phyloP scores from a whole-genome alignment of 2,797 vertebrate species.

The Sebastes elongatus region DNA sequence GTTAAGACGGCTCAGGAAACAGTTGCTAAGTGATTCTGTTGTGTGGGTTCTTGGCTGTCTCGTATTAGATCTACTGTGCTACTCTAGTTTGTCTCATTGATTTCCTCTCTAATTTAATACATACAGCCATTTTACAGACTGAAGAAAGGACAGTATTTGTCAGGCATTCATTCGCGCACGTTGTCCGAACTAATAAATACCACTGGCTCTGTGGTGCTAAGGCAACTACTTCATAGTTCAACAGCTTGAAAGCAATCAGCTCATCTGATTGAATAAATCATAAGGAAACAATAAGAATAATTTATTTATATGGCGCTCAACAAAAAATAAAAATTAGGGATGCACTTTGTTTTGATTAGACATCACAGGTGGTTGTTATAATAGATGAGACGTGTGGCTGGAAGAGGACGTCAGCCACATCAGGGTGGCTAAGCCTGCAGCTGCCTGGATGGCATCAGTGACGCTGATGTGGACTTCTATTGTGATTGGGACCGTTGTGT shows the following conservation, averaged over 20 bases:
- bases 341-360: constrained; percentile 31
- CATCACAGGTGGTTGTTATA: constrained; percentile 19
- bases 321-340: background rate
- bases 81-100: constrained; percentile 24
- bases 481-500: constrained; percentile 7
- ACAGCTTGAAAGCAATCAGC: constrained; percentile 43
- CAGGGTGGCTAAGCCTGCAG: constrained; percentile 42
- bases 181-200: constrained; percentile 34
- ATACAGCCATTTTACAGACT: constrained; percentile 7
- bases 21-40: background rate
- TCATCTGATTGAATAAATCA: constrained; percentile 29
- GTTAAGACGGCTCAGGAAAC: constrained; percentile 25
- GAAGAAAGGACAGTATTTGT: constrained; percentile 9
- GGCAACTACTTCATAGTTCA: constrained; percentile 67
- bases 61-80: constrained; percentile 39
- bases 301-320: constrained; percentile 25
- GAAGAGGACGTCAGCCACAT: constrained; percentile 30
- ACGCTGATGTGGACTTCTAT: constrained; percentile 35
- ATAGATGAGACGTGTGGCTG: constrained; percentile 27
- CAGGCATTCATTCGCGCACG: constrained; percentile 25
- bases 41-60: constrained; percentile 14
- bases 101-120: constrained; percentile 8
- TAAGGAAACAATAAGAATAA: constrained; percentile 10
- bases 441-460: constrained; percentile 37
- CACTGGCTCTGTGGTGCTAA: constrained; percentile 59